Evolutionary conservation across 2,797 vertebrate genomes (phyloP), one percentile per base, ranked within the genome.

Genomic region (Passerculus sandwichensis): DNA sequence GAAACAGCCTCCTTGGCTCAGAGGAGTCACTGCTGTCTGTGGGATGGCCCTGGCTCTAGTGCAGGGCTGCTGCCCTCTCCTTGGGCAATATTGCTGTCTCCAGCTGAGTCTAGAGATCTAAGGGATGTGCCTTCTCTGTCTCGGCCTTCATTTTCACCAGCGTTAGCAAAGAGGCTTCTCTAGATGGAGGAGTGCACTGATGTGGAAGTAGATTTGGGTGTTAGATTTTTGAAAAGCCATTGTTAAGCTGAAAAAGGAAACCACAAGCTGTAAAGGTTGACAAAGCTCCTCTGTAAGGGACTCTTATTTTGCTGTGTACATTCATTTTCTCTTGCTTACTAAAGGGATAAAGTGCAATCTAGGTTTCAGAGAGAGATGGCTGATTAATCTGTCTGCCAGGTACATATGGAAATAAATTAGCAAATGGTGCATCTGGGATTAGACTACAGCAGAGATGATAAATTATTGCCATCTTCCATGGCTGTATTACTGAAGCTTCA

Each of bases 401-500:
- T 97, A 97, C 97, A 97, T 98, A 98, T 98, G 98, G 98, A 98
- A 98, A 98, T 98, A 98, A 98, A 98, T 98, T 98, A 98, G 97
- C 91, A 97, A 98, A 97, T 95, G 96, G 94, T 94, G 88, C 98
- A 96, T 97, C 96, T 96, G 98, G 98, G 98, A 98, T 96, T 97
- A 95, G 94, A 93, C 95, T 95, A 95, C 96, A 92, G 96, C 97
- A 96, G 97, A 97, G 97, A 97, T 98, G 97, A 98, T 98, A 97
- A 98, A 98, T 98, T 97, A 97, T 97, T 95, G 70, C 97, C 97
- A 53, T 96, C 85, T 74, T 96, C 72, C 79, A 66, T 94, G 90
- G 95, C 94, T 89, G 73, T 96, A 77, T 96, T 97, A 96, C 93
- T 94, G 94, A 96, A 96, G 97, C 96, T 95, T 93, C 96, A 96